Evolutionary conservation across 1,140 invertebrate genomes (phyloP).

Genomic region (Trichonephila inaurata): DNA sequence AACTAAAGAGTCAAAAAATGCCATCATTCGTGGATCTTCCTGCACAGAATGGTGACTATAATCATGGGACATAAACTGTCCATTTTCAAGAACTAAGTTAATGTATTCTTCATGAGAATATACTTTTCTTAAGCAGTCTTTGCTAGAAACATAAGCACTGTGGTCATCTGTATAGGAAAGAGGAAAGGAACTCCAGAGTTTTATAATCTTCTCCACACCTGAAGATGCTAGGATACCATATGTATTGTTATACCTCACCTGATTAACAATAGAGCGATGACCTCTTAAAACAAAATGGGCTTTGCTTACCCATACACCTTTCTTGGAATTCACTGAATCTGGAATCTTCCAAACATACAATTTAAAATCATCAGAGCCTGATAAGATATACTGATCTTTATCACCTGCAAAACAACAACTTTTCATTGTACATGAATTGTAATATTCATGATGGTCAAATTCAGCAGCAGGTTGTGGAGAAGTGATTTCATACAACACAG

Average conservation of each 20-base stretch:
- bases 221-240: slow-evolving; percentile 94
- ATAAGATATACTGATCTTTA: slow-evolving; percentile 92
- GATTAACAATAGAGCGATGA: slow-evolving; percentile 97
- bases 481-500: slow-evolving; percentile 88
- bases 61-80: slow-evolving; percentile 84
- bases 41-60: slow-evolving; percentile 89
- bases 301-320: slow-evolving; percentile 83
- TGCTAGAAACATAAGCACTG: slow-evolving; percentile 78
- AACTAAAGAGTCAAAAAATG: slow-evolving; percentile 94
- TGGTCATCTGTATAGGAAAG: slow-evolving; percentile 81
- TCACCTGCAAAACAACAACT: slow-evolving; percentile 96
- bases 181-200: slow-evolving; percentile 90
- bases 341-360: slow-evolving; percentile 96
- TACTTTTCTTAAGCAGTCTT: slow-evolving; percentile 84
- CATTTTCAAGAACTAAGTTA: slow-evolving; percentile 88
- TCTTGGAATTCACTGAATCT: slow-evolving; percentile 79
- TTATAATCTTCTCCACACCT: slow-evolving; percentile 97
- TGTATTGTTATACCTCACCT: slow-evolving; percentile 93
- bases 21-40: slow-evolving; percentile 97
- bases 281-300: slow-evolving; percentile 92
- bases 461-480: slow-evolving; percentile 87
- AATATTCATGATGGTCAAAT: slow-evolving; percentile 95
- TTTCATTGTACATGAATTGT: slow-evolving; percentile 98
- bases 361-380: slow-evolving; percentile 97
- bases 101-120: slow-evolving; percentile 94